phyloP scores from a whole-genome alignment of 1,140 invertebrate species.

The Sminthurinus signatus region DNA sequence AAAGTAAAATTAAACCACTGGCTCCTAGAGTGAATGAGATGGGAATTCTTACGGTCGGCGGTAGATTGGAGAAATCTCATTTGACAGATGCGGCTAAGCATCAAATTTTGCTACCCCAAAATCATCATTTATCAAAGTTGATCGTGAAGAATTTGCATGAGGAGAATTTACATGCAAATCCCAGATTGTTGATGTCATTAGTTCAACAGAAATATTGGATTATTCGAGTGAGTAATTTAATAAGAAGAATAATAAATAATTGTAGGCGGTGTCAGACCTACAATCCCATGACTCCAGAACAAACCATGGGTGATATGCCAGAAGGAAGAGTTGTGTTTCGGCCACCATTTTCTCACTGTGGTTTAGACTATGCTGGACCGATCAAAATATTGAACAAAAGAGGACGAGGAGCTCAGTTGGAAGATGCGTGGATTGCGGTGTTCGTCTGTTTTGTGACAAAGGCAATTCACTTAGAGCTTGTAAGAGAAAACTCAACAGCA shows the following conservation, averaged over 20 bases:
- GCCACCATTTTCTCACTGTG: not conserved
- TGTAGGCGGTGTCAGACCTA: slow-evolving; percentile 39
- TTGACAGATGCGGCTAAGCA: slow-evolving; percentile 38
- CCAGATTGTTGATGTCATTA: slow-evolving; percentile 40
- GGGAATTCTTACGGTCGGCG: slow-evolving; percentile 46
- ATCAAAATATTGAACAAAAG: not conserved
- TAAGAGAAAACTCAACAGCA: slow-evolving; percentile 21
- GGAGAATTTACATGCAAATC: slow-evolving; percentile 43
- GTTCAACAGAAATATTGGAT: slow-evolving; percentile 41
- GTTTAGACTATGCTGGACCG: slow-evolving; percentile 28
- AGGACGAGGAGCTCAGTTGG: not conserved
- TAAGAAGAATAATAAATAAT: slow-evolving; percentile 13
- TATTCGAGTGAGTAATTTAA: slow-evolving; percentile 1
- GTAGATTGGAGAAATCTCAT: slow-evolving; percentile 43
- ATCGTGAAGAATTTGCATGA: slow-evolving; percentile 44
- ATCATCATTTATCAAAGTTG: slow-evolving; percentile 42
- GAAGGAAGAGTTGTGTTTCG: not conserved
- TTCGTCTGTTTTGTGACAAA: slow-evolving; percentile 47
- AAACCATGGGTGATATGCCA: slow-evolving; percentile 42
- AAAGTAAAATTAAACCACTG: slow-evolving; percentile 29
- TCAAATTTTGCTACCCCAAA: slow-evolving; percentile 43
- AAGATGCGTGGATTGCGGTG: slow-evolving; percentile 43
- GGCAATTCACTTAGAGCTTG: slow-evolving; percentile 31
- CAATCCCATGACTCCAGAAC: slow-evolving; percentile 6
- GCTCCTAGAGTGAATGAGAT: slow-evolving; percentile 47